phyloP scores from a whole-genome alignment of 2,113 vertebrate genomes.

The Pangasianodon gigas region DNA sequence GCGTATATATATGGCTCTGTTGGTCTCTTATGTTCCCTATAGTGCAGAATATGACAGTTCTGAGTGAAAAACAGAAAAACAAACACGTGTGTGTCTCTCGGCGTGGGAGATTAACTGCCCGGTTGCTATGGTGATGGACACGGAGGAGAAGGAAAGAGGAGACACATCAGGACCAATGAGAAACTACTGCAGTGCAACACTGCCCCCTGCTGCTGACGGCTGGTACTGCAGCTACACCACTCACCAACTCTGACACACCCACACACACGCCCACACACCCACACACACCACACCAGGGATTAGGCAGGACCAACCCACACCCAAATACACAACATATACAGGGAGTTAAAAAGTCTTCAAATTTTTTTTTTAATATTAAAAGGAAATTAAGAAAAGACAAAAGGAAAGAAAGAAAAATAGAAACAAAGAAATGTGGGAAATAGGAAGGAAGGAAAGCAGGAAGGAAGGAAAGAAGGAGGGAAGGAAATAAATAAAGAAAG shows the following conservation, averaged over 20 bases:
- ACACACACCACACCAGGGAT: not conserved
- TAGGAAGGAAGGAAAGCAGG: too few relatives aligned
- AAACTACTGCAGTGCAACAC: constrained; percentile 44
- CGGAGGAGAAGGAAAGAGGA: not conserved
- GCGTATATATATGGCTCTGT: not conserved
- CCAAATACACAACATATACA: not conserved
- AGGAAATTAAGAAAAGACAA: not conserved
- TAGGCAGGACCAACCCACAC: not conserved
- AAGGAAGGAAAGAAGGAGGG: too few relatives aligned
- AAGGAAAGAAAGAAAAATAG: not conserved
- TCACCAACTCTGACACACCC: not conserved
- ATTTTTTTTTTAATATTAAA: not conserved
- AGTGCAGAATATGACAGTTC: not conserved
- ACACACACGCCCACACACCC: not conserved
- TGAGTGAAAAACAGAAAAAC: not conserved
- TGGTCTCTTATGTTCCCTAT: not conserved
- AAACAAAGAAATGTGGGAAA: too few relatives aligned
- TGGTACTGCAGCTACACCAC: not conserved
- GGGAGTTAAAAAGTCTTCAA: too few relatives aligned
- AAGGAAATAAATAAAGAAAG: too few relatives aligned
- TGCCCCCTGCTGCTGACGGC: constrained; percentile 53
- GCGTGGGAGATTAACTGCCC: constrained; percentile 22
- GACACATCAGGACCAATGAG: not conserved
- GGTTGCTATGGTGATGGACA: constrained; percentile 21
- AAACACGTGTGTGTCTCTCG: not conserved